Base-by-base conservation (phyloP, 2,888 invertebrate genomes). In the Dicycla oo region DNA sequence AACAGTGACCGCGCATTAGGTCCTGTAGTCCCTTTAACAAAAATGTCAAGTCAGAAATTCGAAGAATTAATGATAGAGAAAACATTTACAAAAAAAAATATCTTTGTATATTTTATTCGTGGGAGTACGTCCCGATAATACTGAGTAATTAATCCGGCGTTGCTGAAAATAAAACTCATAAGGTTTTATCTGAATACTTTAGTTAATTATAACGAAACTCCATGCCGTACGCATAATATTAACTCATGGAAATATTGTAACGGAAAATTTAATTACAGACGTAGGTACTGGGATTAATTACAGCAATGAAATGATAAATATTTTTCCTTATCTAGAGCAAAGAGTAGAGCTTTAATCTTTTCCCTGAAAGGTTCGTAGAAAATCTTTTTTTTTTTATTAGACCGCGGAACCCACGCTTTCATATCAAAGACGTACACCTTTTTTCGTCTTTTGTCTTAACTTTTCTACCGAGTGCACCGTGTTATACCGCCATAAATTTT, bases 401-500 rank as follows among this genome's bases (percentile, higher is more conserved):
- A 56, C 57, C 34, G 67, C 81, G 81, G 85, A 86, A 86, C 86
- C 86, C 74, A 72, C 43, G 43, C 69, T 57, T 60, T 63, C 45
- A 69, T 70, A 70, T 81, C 69, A 70, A 73, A 75, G 64, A 58
- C 58, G 75, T 75, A 68, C 69, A 60, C 51, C 63, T 81, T 89
- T 91, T 91, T 90, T 89, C 86, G 82, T 84, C 83, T 87, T 90
- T 92, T 90, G 88, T 90, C 78, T 91, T 91, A 90, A 88, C 88
- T 90, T 91, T 91, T 92, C 91, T 90, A 92, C 87, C 91, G 90
- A 92, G 91, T 91, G 82, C 86, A 87, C 89, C 88, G 89, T 88
- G 91, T 89, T 89, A 90, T 88, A 91, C 94, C 92, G 90, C 95
- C 92, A 95, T 95, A 95, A 95, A 95, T 95, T 95, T 93, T 85